These are phyloP conservation scores for Pseudorasbora parva DNA, from an alignment of 2,113 vertebrate genomes.

Conservation along the genomic window DNA sequence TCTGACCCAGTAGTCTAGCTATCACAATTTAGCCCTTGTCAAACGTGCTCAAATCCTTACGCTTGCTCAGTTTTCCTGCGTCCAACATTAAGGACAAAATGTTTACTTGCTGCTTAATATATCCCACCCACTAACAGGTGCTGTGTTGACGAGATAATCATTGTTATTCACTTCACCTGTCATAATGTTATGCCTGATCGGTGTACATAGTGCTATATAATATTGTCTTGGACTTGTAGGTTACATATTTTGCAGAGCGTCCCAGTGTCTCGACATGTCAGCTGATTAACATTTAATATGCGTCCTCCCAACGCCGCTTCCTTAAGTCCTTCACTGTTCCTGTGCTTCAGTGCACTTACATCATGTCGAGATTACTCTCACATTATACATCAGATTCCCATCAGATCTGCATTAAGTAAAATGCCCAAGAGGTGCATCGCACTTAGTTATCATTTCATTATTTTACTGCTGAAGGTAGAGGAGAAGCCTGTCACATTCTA, in stretches of 20 bases:
- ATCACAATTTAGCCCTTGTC: no score
- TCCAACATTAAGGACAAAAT: no score
- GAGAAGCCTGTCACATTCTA: constrained; percentile 24
- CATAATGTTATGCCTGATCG: no score
- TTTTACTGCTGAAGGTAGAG: constrained; percentile 22
- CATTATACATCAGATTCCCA: constrained; percentile 50
- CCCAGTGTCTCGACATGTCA: neutral
- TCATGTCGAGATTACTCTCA: constrained; percentile 46
- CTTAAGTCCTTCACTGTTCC: constrained; percentile 28
- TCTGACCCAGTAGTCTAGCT: no score
- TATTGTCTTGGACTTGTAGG: neutral
- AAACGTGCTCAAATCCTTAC: no score
- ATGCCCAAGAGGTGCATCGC: constrained; percentile 36
- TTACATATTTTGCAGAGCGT: neutral
- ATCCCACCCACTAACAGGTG: no score
- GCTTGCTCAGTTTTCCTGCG: no score
- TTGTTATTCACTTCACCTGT: no score
- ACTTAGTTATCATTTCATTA: constrained; percentile 50
- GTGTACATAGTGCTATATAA: neutral
- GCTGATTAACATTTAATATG: constrained; percentile 53
- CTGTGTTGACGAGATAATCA: no score
- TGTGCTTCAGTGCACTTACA: constrained; percentile 45
- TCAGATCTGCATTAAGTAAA: constrained; percentile 46
- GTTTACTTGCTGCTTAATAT: no score
- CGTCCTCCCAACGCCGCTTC: constrained; percentile 6